phyloP scores from a whole-genome alignment of 2,113 vertebrate species.

The Phodopus roborovskii region DNA sequence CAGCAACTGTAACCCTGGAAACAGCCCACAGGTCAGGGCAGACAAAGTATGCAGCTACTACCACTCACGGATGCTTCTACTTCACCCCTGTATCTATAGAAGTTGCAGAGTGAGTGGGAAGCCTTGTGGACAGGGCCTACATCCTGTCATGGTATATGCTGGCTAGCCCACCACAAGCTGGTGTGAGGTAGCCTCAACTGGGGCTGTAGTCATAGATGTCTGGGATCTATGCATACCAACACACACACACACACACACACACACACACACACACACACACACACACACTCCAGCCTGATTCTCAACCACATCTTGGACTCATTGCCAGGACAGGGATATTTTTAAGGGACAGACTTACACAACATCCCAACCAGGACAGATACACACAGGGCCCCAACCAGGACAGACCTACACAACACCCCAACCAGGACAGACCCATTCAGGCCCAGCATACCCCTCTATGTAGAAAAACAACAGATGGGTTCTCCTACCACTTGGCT shows the following conservation, averaged over 20 bases:
- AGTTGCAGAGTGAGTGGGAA: too few relatives aligned
- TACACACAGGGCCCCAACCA: too few relatives aligned
- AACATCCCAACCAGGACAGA: too few relatives aligned
- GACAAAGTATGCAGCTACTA: fast-evolving
- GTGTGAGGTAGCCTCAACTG: neutral
- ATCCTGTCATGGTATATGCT: neutral
- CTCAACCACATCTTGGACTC: neutral
- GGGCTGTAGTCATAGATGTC: neutral
- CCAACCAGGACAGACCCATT: too few relatives aligned
- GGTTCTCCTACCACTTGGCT: neutral
- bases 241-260: fast-evolving
- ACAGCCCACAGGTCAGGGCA: neutral
- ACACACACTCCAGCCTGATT: too few relatives aligned
- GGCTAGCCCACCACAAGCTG: neutral
- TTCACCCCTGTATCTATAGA: neutral
- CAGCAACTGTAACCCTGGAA: fast-evolving
- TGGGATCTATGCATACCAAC: fast-evolving
- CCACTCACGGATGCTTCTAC: too few relatives aligned
- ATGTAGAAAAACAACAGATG: neutral
- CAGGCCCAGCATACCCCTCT: neutral
- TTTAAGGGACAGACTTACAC: too few relatives aligned
- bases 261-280: neutral
- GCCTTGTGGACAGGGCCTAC: neutral
- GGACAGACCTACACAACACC: too few relatives aligned
- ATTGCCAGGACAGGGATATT: neutral